Evolutionary conservation across 2,888 invertebrate genomes (phyloP), one percentile per base, ranked within the genome.

Genomic region (Nebria brevicollis): DNA sequence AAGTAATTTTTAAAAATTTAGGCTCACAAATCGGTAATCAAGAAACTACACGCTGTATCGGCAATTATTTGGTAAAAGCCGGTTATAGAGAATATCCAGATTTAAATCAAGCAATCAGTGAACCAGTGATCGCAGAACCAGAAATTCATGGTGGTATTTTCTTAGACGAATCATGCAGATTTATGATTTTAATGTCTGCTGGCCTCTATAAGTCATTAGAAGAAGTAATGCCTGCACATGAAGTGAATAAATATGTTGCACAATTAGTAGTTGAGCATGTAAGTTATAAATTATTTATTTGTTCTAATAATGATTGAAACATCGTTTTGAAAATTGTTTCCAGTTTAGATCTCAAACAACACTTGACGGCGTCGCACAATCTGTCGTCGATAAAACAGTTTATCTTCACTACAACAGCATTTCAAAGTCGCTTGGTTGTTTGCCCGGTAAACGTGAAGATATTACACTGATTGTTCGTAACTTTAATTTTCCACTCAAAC

Each of bases 41-140:
- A 88, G 92, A 94, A 66, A 95, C 94, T 85, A 97, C 97, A 0
- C 90, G 97, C 13, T 97, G 97, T 86, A 90, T 98, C 11, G 97
- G 97, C 2, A 97, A 97, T 89, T 96, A 96, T 87, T 90, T 95
- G 66, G 94, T 97, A 0, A 97, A 97, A 89, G 95, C 95, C 0
- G 94, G 95, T 2, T 96, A 96, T 86, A 94, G 94, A 86, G 96
- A 97, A 75, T 94, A 95, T 86, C 95, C 95, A 2, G 93, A 93
- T 77, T 90, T 97, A 72, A 90, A 92, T 2, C 88, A 90, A 20
- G 95, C 96, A 0, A 88, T 88, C 0, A 90, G 93, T 5, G 96
- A 97, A 85, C 97, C 97, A 0, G 94, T 97, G 1, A 94, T 95
- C 20, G 93, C 96, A 0, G 93, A 94, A 75, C 97, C 97, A 0